A percentile compares a stretch with the other conserved stretches of the same genome.
phyloP scores from a whole-genome alignment of 1,140 invertebrate genomes.

The Aleiodes sp. region DNA sequence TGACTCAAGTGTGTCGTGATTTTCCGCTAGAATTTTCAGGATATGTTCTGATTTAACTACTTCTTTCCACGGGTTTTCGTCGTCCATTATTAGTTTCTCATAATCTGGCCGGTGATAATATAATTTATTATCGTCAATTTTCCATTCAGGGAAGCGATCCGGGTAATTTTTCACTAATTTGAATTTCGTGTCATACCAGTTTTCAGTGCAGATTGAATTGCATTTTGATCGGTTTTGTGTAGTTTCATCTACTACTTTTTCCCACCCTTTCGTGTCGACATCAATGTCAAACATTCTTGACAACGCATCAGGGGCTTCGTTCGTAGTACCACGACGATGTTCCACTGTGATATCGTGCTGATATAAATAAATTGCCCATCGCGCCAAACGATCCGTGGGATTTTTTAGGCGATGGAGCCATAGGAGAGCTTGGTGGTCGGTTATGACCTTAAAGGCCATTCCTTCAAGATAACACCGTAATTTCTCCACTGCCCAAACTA shows the following conservation, averaged over 20 bases:
- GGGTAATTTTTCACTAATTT: constrained; percentile 1
- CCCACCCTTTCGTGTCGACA: neutral
- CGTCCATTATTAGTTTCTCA: too few species aligned
- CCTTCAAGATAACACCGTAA: constrained; percentile 59
- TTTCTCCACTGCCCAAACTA: constrained; percentile 59
- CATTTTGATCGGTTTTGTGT: neutral
- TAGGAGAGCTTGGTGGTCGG: constrained; percentile 61
- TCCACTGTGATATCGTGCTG: constrained; percentile 44
- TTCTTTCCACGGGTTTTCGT: too few species aligned
- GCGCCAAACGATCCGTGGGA: constrained; percentile 52
- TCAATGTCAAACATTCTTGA: constrained; percentile 30
- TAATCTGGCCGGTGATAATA: too few species aligned
- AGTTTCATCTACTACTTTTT: constrained; percentile 17
- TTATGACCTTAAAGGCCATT: constrained; percentile 59
- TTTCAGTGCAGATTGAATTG: constrained; percentile 18
- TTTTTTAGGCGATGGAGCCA: constrained; percentile 61
- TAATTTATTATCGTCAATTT: constrained; percentile 5
- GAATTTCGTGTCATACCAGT: constrained; percentile 13
- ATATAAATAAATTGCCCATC: too few species aligned
- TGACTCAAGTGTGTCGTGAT: too few species aligned
- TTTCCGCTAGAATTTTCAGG: too few species aligned
- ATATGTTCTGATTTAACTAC: constrained; percentile 21
- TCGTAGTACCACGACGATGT: constrained; percentile 41
- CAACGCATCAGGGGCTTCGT: constrained; percentile 33
- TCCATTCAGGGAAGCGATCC: constrained; percentile 27